Evolutionary conservation across 2,888 invertebrate genomes (phyloP).

Genomic region (Helicoverpa assulta): DNA sequence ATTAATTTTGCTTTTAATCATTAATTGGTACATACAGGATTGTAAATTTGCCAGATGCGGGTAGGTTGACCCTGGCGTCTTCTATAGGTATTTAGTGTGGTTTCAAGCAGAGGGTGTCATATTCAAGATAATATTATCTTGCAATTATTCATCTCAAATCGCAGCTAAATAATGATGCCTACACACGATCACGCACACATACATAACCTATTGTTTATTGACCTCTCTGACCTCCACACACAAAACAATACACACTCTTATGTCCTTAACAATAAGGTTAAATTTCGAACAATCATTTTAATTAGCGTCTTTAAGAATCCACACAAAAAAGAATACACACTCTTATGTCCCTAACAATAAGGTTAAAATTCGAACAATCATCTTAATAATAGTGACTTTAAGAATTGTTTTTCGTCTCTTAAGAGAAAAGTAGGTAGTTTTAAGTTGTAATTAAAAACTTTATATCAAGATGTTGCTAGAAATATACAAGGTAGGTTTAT

Average conservation of each 20-base stretch:
- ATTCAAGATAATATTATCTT: background rate
- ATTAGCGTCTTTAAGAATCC: background rate
- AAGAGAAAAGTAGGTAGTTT: constrained; percentile 17
- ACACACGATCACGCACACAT: constrained; percentile 6
- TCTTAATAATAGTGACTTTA: constrained; percentile 1
- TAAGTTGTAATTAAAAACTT: constrained; percentile 14
- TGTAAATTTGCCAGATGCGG: no score
- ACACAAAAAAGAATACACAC: background rate
- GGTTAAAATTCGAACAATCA: constrained; percentile 7
- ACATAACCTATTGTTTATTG: constrained; percentile 32
- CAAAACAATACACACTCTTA: constrained; percentile 7
- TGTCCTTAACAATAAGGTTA: background rate
- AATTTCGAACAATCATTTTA: background rate
- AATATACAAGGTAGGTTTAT: background rate
- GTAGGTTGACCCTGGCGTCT: no score
- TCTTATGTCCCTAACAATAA: constrained; percentile 1
- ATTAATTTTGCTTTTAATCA: no score
- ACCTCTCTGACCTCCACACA: constrained; percentile 29
- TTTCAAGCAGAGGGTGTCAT: background rate
- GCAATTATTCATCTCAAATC: constrained; percentile 1
- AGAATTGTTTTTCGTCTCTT: constrained; percentile 28
- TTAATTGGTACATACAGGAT: background rate
- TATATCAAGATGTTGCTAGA: background rate
- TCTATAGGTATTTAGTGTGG: no score
- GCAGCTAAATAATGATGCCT: constrained; percentile 17